Evolutionary conservation across 2,113 vertebrate genomes (phyloP).

Genomic region (Cololabis saira): DNA sequence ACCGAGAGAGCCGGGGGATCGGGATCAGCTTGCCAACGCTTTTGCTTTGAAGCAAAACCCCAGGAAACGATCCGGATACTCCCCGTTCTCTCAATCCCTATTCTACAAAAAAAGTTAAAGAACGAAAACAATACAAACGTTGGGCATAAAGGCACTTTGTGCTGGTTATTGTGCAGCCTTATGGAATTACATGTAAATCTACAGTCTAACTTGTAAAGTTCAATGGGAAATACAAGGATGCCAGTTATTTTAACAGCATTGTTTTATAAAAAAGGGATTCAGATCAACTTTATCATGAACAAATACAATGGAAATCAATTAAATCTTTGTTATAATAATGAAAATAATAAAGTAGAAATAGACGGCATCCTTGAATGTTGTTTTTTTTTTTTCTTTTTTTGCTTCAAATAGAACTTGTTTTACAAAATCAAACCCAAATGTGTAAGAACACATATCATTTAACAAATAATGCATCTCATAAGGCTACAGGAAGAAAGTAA

Average conservation of each 20-base stretch:
- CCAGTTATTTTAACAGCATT: conserved; percentile 45
- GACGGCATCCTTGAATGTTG: conserved; percentile 87
- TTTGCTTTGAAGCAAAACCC: conserved; percentile 87
- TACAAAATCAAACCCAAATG: conserved; percentile 64
- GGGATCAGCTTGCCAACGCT: conserved; percentile 89
- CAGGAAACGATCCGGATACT: conserved; percentile 91
- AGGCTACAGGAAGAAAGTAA: conserved; percentile 99
- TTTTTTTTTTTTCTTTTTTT: conserved; percentile 56
- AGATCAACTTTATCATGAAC: conserved; percentile 35
- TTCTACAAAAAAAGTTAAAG: conserved; percentile 76
- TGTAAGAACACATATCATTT: conserved; percentile 59
- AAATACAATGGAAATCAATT: conserved; percentile 46
- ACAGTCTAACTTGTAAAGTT: conserved; percentile 34
- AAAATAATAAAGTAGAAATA: neutral
- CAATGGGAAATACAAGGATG: conserved; percentile 80
- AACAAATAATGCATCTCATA: conserved; percentile 89
- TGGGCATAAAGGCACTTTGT: conserved; percentile 95
- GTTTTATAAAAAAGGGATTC: conserved; percentile 13
- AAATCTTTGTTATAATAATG: conserved; percentile 67
- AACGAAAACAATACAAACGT: conserved; percentile 83
- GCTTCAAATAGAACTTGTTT: conserved; percentile 42
- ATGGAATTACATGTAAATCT: conserved; percentile 87
- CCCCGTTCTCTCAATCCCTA: conserved; percentile 92
- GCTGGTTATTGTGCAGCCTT: conserved; percentile 98
- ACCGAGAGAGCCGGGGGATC: conserved; percentile 92